phyloP scores from a whole-genome alignment of 2,888 invertebrate genomes.

The Creontiades dilutus region DNA sequence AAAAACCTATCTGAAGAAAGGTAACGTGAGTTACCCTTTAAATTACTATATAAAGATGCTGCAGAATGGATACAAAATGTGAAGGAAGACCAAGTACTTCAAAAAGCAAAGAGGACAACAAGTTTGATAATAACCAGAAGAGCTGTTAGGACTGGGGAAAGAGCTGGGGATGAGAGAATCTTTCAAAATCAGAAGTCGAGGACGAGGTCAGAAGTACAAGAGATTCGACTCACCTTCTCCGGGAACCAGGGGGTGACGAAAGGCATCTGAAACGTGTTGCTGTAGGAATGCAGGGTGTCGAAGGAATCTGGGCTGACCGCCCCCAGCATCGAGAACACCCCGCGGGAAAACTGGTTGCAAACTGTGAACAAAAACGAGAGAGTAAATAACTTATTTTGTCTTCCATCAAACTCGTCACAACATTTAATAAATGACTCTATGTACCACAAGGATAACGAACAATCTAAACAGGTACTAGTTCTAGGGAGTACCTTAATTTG shows the following conservation, averaged over 20 bases:
- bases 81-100: background rate
- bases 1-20: no score
- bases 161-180: background rate
- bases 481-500: no score
- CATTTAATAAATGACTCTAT: no score
- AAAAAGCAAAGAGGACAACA: background rate
- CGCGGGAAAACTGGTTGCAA: conserved; percentile 93
- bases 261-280: conserved; percentile 96
- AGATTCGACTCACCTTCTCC: conserved; percentile 85
- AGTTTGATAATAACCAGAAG: no score
- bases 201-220: background rate
- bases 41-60: background rate
- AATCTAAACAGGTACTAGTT: no score
- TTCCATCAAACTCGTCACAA: no score
- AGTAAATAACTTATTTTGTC: no score
- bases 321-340: conserved; percentile 93
- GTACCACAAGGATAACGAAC: no score
- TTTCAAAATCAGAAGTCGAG: background rate
- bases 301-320: conserved; percentile 96
- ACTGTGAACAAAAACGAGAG: conserved; percentile 81
- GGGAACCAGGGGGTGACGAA: conserved; percentile 97
- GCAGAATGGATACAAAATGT: background rate
- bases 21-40: no score
- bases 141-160: background rate
- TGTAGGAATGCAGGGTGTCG: conserved; percentile 95